Base-by-base conservation (phyloP, 2,888 invertebrate species). In the Conops quadrifasciatus region DNA sequence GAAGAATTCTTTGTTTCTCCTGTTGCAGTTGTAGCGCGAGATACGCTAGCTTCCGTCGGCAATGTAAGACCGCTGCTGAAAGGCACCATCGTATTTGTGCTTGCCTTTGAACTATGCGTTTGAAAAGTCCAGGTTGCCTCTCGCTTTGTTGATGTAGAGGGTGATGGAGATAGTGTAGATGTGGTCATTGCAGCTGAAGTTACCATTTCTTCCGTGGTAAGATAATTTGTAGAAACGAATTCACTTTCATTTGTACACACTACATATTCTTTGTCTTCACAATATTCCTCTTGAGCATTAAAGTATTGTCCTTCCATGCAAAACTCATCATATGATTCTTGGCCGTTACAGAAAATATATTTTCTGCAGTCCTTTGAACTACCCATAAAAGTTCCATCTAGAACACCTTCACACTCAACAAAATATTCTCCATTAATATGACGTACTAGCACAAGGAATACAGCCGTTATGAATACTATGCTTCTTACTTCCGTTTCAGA, bases 301-400 rank as follows among this genome's bases (percentile, higher is more conserved):
- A 73, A 75, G 65, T 62, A 72, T 51, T 73, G 36, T 63, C 36
- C 72, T 0, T 68, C 72, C n/a, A 75, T 72, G 71, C 80, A 80
- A 1, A 65, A 60, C 0, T 71, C 77, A 28, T 74, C 71, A 68
- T 73, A 76, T 2, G 83, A 82, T 1, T 81, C 77, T 0, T 79
- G 76, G 0, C 78, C 78, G 72, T 82, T 75, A 67, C 84, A 84
- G 60, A 79, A 77, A 9, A 84, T 79, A 49, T 75, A 83, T 60
- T 75, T 77, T 16, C 80, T 77, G 75, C 84, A 84, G 7, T 78
- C 77, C 2, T 78, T 78, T 1, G 77, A 75, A 51, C 79, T 78
- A 0, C 75, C 60, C 5, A 80, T 71, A 19, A 76, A 79, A 1
- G 51, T 77, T 2, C 78, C 69, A 16, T 77, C 77, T 7, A 30